A percentile compares a stretch with the other conserved stretches of the same genome.
These are phyloP conservation scores for Collichthys lucidus DNA, from an alignment of 2,113 vertebrate genomes.

Conservation along the genomic window DNA sequence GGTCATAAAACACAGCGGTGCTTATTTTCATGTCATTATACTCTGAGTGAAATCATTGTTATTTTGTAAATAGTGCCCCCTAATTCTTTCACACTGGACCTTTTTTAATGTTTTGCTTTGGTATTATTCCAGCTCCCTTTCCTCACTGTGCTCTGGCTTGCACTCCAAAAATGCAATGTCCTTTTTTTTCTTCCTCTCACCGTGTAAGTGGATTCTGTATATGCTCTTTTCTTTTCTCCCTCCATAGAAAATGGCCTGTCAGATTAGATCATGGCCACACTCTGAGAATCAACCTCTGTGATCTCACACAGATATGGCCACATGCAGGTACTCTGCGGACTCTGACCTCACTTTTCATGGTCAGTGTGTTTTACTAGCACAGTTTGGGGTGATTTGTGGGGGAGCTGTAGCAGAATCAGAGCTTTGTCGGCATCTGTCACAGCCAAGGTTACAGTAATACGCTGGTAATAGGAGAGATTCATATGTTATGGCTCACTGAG, in stretches of 20 bases:
- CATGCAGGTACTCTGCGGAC: neutral
- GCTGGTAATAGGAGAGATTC: neutral
- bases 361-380: slow-evolving; percentile 12
- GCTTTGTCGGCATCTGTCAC: slow-evolving; percentile 9
- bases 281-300: neutral
- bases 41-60: too few species aligned
- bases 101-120: neutral
- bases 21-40: too few species aligned
- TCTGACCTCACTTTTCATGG: slow-evolving; percentile 30
- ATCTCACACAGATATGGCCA: neutral
- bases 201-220: neutral
- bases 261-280: slow-evolving; percentile 9
- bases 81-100: too few species aligned
- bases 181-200: neutral
- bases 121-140: too few species aligned
- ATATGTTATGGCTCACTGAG: slow-evolving; percentile 22
- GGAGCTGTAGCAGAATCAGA: slow-evolving; percentile 5
- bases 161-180: neutral
- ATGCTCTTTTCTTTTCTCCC: neutral
- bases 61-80: too few species aligned
- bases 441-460: slow-evolving; percentile 32
- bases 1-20: too few species aligned
- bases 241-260: neutral
- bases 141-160: neutral
- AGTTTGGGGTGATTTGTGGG: slow-evolving; percentile 29